These are phyloP conservation scores for Dasypus novemcinctus DNA, from an alignment of 2,113 vertebrate genomes.

Conservation along the genomic window DNA sequence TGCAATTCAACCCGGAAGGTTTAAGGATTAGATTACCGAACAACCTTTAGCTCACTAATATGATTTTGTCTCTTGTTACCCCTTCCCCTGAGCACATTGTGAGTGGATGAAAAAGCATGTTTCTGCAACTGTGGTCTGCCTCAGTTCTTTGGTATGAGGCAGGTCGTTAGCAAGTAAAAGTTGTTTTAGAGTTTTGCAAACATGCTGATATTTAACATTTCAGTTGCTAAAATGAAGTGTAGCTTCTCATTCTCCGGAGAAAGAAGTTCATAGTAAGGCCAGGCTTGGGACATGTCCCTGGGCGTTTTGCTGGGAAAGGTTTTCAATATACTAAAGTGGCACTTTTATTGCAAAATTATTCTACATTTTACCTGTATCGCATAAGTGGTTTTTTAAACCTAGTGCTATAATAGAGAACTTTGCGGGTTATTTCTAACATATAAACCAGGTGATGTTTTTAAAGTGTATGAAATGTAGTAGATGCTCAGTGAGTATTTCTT, in stretches of 20 bases:
- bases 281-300: not conserved
- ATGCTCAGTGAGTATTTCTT: not conserved
- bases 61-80: not conserved
- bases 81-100: not conserved
- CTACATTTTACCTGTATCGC: not conserved
- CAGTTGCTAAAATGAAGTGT: not conserved
- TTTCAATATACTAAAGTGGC: not conserved
- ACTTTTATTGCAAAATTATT: not conserved
- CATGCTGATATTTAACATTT: not conserved
- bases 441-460: not conserved
- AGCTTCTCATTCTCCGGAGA: not conserved
- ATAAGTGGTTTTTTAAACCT: not conserved
- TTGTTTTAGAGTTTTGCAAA: not conserved
- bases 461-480: not conserved
- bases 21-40: conserved; percentile 56
- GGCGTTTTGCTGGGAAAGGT: not conserved
- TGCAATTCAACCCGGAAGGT: not conserved
- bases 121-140: not conserved
- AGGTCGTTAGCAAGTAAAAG: not conserved
- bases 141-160: not conserved
- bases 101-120: not conserved
- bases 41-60: not conserved
- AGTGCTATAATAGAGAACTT: not conserved
- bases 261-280: not conserved
- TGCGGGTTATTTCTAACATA: not conserved